These are phyloP conservation scores for Trididemnum clinides DNA, from an alignment of 23 tunicate species.

Conservation along the genomic window DNA sequence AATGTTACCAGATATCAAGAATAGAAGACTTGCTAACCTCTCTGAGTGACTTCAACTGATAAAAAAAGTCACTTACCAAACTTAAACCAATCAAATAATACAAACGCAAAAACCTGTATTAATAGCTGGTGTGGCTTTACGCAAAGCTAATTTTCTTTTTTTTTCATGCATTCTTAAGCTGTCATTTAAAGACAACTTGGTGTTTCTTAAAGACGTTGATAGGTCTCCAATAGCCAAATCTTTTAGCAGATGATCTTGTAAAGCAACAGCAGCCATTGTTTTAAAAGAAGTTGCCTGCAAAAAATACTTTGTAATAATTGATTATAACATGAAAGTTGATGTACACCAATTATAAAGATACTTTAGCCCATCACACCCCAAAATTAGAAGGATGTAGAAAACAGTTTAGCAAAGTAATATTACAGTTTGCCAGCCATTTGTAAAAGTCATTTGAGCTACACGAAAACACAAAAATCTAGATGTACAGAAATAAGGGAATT, in stretches of 20 bases:
- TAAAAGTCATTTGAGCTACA: too few relatives aligned
- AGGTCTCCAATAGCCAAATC: conserved; percentile 69
- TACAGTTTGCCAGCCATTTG: too few relatives aligned
- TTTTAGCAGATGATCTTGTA: conserved; percentile 83
- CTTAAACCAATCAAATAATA: too few relatives aligned
- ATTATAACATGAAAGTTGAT: too few relatives aligned
- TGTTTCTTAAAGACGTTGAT: conserved; percentile 30
- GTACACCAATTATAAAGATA: too few relatives aligned
- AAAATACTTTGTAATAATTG: background rate
- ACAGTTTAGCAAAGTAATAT: too few relatives aligned
- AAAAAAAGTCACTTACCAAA: background rate
- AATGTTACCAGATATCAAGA: too few relatives aligned
- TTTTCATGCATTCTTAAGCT: conserved; percentile 52
- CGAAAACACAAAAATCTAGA: too few relatives aligned
- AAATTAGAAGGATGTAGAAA: too few relatives aligned
- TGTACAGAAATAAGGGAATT: too few relatives aligned
- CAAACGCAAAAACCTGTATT: conserved; percentile 83
- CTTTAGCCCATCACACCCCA: too few relatives aligned
- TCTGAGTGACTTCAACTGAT: background rate
- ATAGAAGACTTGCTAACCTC: too few relatives aligned
- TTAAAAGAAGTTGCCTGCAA: conserved; percentile 37
- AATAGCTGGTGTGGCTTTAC: conserved; percentile 70
- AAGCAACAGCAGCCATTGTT: conserved; percentile 84
- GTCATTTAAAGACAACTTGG: conserved; percentile 29
- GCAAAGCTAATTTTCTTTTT: conserved; percentile 54